Percentiles rank a stretch among this genome's conserved stretches.
phyloP scores from a whole-genome alignment of 1,140 invertebrate species.

The Drosophila equinoxialis region DNA sequence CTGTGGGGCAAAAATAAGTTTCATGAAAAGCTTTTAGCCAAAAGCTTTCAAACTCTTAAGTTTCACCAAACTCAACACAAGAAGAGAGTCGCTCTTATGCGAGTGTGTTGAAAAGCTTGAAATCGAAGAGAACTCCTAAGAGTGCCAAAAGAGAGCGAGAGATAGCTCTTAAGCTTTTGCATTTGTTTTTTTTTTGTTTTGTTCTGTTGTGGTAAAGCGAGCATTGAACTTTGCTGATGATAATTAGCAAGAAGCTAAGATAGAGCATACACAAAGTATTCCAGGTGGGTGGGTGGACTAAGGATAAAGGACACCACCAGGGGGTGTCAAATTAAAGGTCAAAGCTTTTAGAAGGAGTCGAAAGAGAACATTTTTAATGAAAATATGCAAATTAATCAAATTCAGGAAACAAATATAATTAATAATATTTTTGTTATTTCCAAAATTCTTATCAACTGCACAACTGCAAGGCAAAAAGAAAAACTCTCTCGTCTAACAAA shows the following conservation, averaged over 20 bases:
- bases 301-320: no score
- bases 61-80: slow-evolving; percentile 52
- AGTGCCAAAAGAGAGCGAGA: neutral
- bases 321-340: no score
- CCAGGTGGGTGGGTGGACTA: neutral
- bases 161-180: slow-evolving; percentile 14
- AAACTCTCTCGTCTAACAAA: neutral
- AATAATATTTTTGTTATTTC: neutral
- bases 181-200: slow-evolving; percentile 30
- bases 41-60: slow-evolving; percentile 22
- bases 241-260: neutral
- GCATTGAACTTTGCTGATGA: slow-evolving; percentile 59
- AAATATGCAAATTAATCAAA: no score
- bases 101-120: slow-evolving; percentile 68
- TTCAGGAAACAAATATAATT: no score
- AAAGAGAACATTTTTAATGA: no score
- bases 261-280: neutral
- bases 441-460: neutral
- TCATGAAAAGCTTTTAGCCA: slow-evolving; percentile 43
- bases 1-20: slow-evolving; percentile 15
- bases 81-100: slow-evolving; percentile 14
- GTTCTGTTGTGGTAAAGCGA: slow-evolving; percentile 40
- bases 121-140: slow-evolving; percentile 29
- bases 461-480: neutral
- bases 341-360: no score